Evolutionary conservation across 2,113 vertebrate species (phyloP), one percentile per base, ranked within the genome.

Genomic region (Sinocyclocheilus anshuiensis): DNA sequence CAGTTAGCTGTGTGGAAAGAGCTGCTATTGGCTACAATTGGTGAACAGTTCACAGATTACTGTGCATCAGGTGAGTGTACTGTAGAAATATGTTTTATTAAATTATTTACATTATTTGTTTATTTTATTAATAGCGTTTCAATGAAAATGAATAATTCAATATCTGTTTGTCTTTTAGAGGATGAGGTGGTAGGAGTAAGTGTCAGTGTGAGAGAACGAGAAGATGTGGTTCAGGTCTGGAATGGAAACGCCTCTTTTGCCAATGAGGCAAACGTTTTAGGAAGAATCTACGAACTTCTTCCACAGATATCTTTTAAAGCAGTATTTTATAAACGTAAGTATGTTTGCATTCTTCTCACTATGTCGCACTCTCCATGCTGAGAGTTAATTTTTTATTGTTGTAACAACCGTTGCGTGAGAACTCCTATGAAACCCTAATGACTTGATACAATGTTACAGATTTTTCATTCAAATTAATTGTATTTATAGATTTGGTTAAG

Each of bases 321-420:
- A 0, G 96, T 97, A 84, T 99, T 99, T 95, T 99, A 99, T 95
- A 99, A 99, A 92, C 94, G 98, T 99, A 92, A 98, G 98, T 97
- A 87, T 55, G 11, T 50, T n/a, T 26, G 53, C n/a, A 39, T 65
- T 69, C 79, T 72, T 67, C 39, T 87, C 87, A 0, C 4, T 15
- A 50, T 48, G 48, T 2, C 9, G 10, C 42, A 45, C 42, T 45
- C 9, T 45, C 42, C 42, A 10, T 45, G 42, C 9, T 2, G 42
- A 10, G 42, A 13, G 48, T 3, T 50, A 12, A 13, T 3, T 13
- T 0, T 81, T 67, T 33, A 50, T 22, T 81, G 9, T 69, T 26
- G 50, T 26, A 77, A 33, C 18, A 59, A 39, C 8, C 13, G 29
- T 7, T 79, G 29, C 10, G 9, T 45, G 42, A 9, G 42, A 55